These are phyloP conservation scores for Steromphala cineraria DNA, from an alignment of 2,888 invertebrate species.

Conservation along the genomic window DNA sequence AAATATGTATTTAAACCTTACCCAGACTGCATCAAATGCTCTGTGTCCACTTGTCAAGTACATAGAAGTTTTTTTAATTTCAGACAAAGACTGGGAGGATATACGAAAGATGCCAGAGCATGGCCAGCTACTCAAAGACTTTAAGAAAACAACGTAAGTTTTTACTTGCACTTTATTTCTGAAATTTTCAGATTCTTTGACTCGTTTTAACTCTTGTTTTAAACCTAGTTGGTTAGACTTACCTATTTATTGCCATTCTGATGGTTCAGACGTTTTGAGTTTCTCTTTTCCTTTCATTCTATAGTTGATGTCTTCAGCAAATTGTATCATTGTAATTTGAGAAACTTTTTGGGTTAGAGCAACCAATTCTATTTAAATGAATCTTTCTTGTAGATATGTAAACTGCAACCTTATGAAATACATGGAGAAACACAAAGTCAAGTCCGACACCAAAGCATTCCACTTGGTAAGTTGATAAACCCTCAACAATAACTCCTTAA, in stretches of 20 bases:
- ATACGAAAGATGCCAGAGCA: constrained; percentile 99
- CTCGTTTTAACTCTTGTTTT: too few species aligned
- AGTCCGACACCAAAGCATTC: constrained; percentile 75
- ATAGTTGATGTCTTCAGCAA: too few species aligned
- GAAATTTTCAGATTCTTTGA: too few species aligned
- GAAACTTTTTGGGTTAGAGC: too few species aligned
- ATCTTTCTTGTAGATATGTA: constrained; percentile 65
- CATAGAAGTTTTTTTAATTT: constrained; percentile 17
- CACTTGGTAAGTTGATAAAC: constrained; percentile 68
- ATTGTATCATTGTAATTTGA: too few species aligned
- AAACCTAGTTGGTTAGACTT: too few species aligned
- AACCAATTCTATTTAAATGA: neutral
- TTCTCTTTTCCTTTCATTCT: too few species aligned
- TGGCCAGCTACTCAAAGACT: constrained; percentile 94
- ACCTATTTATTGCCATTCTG: too few species aligned
- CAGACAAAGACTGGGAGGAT: constrained; percentile 96
- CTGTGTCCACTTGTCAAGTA: too few species aligned
- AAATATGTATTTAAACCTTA: too few species aligned
- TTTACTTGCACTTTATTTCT: neutral
- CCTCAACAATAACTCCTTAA: neutral
- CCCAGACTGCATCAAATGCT: too few species aligned
- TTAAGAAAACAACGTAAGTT: constrained; percentile 91
- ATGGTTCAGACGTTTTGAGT: too few species aligned
- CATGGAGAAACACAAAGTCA: constrained; percentile 77
- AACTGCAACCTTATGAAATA: constrained; percentile 75